Percentiles rank a stretch among this genome's conserved stretches.
Conservation (phyloP, 1,140 invertebrate species). For the Drosophila bocki region DNA sequence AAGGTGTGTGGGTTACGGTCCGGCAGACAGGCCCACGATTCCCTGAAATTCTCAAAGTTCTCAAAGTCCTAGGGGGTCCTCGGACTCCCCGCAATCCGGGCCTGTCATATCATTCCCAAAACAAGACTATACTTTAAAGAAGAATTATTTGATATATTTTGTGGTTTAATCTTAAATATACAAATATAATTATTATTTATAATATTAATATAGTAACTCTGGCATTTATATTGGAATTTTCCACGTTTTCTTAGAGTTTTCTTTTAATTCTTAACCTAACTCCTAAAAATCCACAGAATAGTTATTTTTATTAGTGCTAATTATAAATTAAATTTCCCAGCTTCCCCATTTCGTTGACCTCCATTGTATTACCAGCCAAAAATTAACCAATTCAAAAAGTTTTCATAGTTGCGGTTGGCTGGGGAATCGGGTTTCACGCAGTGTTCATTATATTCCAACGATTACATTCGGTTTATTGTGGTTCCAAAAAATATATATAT, state of each 20-base stretch:
- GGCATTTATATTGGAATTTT: too few relatives aligned
- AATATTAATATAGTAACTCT: too few relatives aligned
- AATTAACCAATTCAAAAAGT: slow-evolving; percentile 16
- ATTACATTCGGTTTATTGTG: slow-evolving; percentile 6
- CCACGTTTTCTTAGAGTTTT: not conserved
- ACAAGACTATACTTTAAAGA: too few relatives aligned
- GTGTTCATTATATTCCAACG: slow-evolving; percentile 9
- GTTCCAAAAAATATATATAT: not conserved
- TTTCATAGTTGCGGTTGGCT: slow-evolving; percentile 12
- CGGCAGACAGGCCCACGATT: not conserved
- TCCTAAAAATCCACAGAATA: too few relatives aligned
- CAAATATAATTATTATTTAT: too few relatives aligned
- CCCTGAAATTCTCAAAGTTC: not conserved
- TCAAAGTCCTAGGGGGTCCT: not conserved
- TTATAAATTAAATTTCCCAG: too few relatives aligned
- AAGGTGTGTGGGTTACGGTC: slow-evolving; percentile 4
- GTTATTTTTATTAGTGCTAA: too few relatives aligned
- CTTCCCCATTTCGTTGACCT: not conserved
- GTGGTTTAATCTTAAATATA: too few relatives aligned
- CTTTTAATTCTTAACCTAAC: not conserved
- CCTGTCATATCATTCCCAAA: not conserved
- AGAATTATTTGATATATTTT: too few relatives aligned
- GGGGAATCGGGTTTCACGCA: not conserved
- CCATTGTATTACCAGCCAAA: not conserved
- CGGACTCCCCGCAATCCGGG: not conserved